Conservation (phyloP, 1,140 invertebrate genomes). For the Chironomus striatipennis region DNA sequence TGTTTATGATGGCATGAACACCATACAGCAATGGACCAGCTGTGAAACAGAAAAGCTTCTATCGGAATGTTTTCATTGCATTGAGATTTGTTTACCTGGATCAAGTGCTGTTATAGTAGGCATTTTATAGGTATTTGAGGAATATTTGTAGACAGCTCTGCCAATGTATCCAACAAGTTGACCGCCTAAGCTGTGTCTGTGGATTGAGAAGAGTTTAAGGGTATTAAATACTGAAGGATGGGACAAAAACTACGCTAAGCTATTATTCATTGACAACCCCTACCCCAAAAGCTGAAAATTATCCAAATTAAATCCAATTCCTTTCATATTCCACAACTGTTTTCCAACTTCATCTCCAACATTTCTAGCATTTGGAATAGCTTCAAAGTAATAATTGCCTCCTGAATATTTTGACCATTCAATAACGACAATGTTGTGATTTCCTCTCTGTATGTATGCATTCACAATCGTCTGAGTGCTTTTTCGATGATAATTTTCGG, state of each 20-base stretch:
- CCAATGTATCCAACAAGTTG: constrained; percentile 36
- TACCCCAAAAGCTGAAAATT: background rate
- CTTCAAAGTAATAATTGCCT: background rate
- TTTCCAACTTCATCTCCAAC: background rate
- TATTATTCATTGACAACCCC: background rate
- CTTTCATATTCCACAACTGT: background rate
- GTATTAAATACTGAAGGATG: too few species aligned
- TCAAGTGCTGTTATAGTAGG: background rate
- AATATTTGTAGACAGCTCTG: constrained; percentile 25
- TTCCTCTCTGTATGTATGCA: constrained; percentile 33
- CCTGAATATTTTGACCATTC: constrained; percentile 30
- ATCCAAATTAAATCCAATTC: background rate
- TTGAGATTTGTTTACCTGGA: background rate
- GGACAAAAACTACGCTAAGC: background rate
- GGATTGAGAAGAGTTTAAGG: background rate
- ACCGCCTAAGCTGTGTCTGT: constrained; percentile 35
- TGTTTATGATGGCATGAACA: background rate
- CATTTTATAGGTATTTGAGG: background rate
- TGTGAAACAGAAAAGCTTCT: background rate
- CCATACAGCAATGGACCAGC: background rate
- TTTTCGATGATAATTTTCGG: background rate
- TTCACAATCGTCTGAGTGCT: background rate
- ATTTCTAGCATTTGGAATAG: background rate
- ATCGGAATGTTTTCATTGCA: background rate
- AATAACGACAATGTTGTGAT: constrained; percentile 38